Conservation (phyloP, 2,888 invertebrate genomes). For the Aricia artaxerxes region DNA sequence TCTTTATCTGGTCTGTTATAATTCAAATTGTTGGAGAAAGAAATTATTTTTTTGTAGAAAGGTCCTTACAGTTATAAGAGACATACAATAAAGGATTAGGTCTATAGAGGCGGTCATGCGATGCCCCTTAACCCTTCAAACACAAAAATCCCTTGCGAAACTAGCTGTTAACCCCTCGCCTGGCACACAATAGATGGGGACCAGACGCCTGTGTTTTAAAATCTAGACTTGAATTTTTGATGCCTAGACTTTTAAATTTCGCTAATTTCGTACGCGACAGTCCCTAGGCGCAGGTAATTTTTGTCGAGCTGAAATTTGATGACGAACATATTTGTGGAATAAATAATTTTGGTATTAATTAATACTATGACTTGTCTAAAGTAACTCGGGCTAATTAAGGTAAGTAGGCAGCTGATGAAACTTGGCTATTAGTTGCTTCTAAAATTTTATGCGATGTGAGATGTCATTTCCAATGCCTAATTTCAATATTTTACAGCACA, state of each 20-base stretch:
- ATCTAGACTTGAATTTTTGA: conserved; percentile 20
- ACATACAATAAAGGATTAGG: background rate
- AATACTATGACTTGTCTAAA: background rate
- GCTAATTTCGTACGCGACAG: conserved; percentile 30
- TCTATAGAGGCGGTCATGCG: background rate
- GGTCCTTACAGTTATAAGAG: background rate
- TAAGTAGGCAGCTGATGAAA: background rate
- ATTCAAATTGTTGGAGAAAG: too few relatives aligned
- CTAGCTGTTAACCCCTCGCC: conserved; percentile 9
- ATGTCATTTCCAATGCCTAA: background rate
- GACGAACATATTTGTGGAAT: background rate
- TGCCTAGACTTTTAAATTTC: conserved; percentile 23
- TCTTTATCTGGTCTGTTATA: too few relatives aligned
- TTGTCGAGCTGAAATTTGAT: background rate
- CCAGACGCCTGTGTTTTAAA: conserved; percentile 9
- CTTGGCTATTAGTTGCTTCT: background rate
- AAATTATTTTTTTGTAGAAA: too few relatives aligned
- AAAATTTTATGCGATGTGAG: too few relatives aligned
- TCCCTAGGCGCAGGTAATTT: conserved; percentile 31
- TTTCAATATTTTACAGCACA: background rate
- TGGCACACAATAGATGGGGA: background rate
- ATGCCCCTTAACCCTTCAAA: conserved; percentile 8
- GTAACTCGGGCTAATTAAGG: background rate
- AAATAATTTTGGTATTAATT: background rate
- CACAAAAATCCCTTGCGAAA: conserved; percentile 2